Percentiles rank a stretch among this genome's conserved stretches.
Conservation (phyloP, 2,888 invertebrate species). For the Orthosia incerta region DNA sequence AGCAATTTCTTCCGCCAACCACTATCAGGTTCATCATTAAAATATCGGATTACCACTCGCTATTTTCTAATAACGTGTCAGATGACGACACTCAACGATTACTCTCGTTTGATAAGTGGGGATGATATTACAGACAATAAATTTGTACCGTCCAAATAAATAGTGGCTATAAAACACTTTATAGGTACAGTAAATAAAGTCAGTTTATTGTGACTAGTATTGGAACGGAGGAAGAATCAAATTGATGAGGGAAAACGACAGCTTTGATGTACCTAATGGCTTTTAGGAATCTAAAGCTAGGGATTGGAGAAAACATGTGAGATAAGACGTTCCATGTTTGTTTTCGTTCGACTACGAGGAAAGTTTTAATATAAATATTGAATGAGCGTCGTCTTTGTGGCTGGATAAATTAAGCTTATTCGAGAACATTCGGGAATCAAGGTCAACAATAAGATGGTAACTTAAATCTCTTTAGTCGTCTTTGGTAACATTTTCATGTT, state of each 20-base stretch:
- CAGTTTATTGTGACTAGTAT: slow-evolving; percentile 59
- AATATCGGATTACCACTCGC: slow-evolving; percentile 57
- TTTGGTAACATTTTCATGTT: too few species aligned
- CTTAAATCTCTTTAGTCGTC: slow-evolving; percentile 18
- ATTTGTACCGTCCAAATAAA: slow-evolving; percentile 64
- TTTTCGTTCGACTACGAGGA: background rate
- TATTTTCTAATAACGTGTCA: slow-evolving; percentile 67
- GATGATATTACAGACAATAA: slow-evolving; percentile 70
- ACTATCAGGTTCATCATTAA: slow-evolving; percentile 50
- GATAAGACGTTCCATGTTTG: slow-evolving; percentile 30
- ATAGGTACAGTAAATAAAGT: slow-evolving; percentile 66
- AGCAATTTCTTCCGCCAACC: slow-evolving; percentile 30
- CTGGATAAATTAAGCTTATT: slow-evolving; percentile 32
- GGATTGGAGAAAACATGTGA: slow-evolving; percentile 4
- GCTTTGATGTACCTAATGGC: slow-evolving; percentile 33
- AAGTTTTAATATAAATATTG: slow-evolving; percentile 45
- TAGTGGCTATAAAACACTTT: slow-evolving; percentile 67
- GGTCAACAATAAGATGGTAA: slow-evolving; percentile 11
- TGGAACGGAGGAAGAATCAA: slow-evolving; percentile 41
- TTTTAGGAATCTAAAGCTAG: slow-evolving; percentile 20
- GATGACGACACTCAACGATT: slow-evolving; percentile 54
- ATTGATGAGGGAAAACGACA: slow-evolving; percentile 48
- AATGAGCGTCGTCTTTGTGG: slow-evolving; percentile 34
- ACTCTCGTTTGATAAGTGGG: slow-evolving; percentile 67
- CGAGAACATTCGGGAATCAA: slow-evolving; percentile 25